phyloP scores from a whole-genome alignment of 2,113 vertebrate genomes.

The Crypturellus undulatus region DNA sequence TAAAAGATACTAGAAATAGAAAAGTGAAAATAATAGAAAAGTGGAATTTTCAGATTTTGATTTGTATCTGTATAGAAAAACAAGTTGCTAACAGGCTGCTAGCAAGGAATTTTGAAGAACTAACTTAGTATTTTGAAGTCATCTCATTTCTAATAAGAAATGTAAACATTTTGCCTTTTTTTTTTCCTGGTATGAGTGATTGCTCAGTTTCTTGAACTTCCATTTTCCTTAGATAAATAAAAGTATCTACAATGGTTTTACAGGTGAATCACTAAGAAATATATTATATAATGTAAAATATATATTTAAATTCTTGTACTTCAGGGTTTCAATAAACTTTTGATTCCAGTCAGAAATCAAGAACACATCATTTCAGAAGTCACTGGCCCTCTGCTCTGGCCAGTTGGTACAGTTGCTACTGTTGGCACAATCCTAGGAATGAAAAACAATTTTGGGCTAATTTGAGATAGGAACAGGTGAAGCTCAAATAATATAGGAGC shows the following conservation, averaged over 20 bases:
- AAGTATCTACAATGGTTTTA: background rate
- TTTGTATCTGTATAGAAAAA: background rate
- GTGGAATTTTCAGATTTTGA: background rate
- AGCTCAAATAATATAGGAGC: slow-evolving; percentile 61
- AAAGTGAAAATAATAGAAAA: background rate
- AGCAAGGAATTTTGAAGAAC: background rate
- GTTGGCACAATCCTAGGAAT: slow-evolving; percentile 41
- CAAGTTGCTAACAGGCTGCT: background rate
- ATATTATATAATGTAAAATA: too few species aligned
- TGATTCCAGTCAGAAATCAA: background rate
- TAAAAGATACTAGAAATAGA: background rate
- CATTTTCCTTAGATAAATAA: background rate
- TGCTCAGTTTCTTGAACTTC: background rate
- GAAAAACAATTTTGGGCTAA: slow-evolving; percentile 60
- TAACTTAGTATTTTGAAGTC: background rate
- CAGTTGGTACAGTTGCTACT: slow-evolving; percentile 52
- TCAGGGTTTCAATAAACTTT: background rate
- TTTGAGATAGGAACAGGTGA: slow-evolving; percentile 72
- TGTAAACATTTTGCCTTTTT: rapidly evolving
- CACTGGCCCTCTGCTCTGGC: background rate
- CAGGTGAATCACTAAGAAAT: background rate
- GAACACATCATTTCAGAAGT: background rate
- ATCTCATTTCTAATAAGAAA: background rate
- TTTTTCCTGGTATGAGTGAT: background rate
- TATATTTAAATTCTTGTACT: too few species aligned